A percentile compares a stretch with the other conserved stretches of the same genome.
Conservation (phyloP, 2,113 vertebrate genomes). For the Uria aalge region DNA sequence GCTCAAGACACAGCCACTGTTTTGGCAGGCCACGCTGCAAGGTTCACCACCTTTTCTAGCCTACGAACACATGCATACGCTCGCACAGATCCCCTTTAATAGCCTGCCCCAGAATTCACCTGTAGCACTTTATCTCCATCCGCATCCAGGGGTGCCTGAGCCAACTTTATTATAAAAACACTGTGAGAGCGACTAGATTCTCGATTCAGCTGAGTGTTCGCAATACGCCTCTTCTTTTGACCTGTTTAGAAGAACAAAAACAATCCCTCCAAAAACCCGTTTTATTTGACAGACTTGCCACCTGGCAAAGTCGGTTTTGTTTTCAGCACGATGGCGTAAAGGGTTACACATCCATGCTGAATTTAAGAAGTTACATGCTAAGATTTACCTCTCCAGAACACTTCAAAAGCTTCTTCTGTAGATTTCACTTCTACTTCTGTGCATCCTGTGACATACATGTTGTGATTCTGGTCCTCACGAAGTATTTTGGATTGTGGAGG, state of each 20-base stretch:
- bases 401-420: conserved; percentile 91
- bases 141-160: conserved; percentile 90
- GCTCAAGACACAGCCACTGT: rapidly evolving
- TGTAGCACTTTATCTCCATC: conserved; percentile 91
- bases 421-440: conserved; percentile 96
- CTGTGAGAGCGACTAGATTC: conserved; percentile 96
- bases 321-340: background rate
- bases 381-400: conserved; percentile 91
- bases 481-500: conserved; percentile 91
- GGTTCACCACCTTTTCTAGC: background rate
- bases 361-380: background rate
- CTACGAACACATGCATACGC: rapidly evolving
- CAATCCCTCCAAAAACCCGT: rapidly evolving
- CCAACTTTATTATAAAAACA: conserved; percentile 91
- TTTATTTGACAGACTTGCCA: background rate
- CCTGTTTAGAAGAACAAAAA: conserved; percentile 45
- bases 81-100: rapidly evolving
- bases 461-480: conserved; percentile 95
- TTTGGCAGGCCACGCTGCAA: rapidly evolving
- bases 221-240: conserved; percentile 80
- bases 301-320: background rate
- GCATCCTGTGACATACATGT: conserved; percentile 95
- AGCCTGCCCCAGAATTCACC: conserved; percentile 58
- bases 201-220: conserved; percentile 90
- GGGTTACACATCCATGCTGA: background rate